These are phyloP conservation scores for Plecturocebus donacophilus DNA, from an alignment of 2,113 vertebrate species.

Conservation along the genomic window DNA sequence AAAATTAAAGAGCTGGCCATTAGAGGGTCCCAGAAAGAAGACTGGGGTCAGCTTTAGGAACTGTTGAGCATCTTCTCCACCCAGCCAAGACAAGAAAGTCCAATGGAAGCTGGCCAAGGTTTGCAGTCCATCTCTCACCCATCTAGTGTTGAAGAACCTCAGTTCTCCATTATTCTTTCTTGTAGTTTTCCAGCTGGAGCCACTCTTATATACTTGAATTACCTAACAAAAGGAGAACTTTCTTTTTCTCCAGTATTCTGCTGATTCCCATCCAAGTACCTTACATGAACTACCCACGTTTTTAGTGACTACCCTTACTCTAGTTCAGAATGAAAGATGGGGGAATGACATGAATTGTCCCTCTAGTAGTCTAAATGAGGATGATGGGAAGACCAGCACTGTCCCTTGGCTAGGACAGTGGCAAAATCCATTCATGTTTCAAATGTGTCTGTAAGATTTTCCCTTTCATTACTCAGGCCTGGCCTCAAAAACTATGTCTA, in stretches of 20 bases:
- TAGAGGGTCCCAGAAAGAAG: not conserved
- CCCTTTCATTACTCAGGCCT: not conserved
- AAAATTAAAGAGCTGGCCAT: not conserved
- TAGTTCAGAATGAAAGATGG: not conserved
- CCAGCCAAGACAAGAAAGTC: not conserved
- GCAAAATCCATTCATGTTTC: not conserved
- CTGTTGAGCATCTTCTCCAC: not conserved
- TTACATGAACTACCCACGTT: not conserved
- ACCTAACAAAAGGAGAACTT: not conserved
- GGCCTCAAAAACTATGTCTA: not conserved
- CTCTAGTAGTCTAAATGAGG: not conserved
- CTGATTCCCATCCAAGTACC: not conserved
- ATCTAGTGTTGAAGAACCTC: not conserved
- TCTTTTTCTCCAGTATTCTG: not conserved
- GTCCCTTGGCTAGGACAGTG: not conserved
- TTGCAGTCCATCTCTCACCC: not conserved
- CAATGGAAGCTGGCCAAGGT: not conserved
- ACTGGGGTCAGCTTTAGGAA: not conserved
- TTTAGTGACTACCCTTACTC: not conserved
- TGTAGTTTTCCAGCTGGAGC: not conserved
- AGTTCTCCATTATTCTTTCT: not conserved
- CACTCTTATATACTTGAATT: not conserved
- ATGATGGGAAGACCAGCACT: not conserved
- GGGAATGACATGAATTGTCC: not conserved
- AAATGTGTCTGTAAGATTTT: not conserved